phyloP scores from a whole-genome alignment of 2,888 invertebrate genomes.

The Ectobius pallidus region DNA sequence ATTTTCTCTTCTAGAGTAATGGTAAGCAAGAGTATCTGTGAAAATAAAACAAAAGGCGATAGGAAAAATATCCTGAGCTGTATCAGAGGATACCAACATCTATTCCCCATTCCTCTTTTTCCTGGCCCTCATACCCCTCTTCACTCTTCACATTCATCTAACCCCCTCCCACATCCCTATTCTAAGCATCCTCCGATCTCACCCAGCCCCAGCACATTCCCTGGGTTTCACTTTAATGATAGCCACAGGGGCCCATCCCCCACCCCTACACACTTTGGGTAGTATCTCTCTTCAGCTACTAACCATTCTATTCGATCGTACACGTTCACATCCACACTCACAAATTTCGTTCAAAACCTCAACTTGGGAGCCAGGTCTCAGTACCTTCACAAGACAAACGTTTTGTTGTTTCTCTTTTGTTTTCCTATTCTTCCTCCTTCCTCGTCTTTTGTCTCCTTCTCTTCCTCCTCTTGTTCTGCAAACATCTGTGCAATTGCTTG shows the following conservation, averaged over 20 bases:
- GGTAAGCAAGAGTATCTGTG: not conserved
- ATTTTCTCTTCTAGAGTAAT: not conserved
- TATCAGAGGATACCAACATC: constrained; percentile 15
- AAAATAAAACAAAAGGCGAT: constrained; percentile 19
- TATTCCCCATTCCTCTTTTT: not conserved
- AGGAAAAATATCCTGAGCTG: constrained; percentile 13
- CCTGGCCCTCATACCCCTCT: not conserved
- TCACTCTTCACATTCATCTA: constrained; percentile 32
- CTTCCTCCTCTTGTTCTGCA: not conserved
- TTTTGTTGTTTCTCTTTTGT: constrained; percentile 30
- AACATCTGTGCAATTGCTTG: constrained; percentile 30
- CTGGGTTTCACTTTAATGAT: constrained; percentile 41
- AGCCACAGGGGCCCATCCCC: constrained; percentile 28
- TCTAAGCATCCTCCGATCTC: constrained; percentile 23
- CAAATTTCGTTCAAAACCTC: constrained; percentile 42
- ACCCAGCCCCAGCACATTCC: constrained; percentile 28
- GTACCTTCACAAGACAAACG: constrained; percentile 37
- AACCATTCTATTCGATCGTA: constrained; percentile 33
- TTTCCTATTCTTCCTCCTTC: constrained; percentile 17
- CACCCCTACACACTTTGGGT: constrained; percentile 19
- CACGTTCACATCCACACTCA: constrained; percentile 26
- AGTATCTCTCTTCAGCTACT: constrained; percentile 18
- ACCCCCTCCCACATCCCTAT: constrained; percentile 34
- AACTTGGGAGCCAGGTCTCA: constrained; percentile 33
- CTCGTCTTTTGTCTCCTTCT: constrained; percentile 1